Evolutionary conservation across 2,888 invertebrate genomes (phyloP), one percentile per base, ranked within the genome.

Genomic region (Listrodromus nycthemerus): DNA sequence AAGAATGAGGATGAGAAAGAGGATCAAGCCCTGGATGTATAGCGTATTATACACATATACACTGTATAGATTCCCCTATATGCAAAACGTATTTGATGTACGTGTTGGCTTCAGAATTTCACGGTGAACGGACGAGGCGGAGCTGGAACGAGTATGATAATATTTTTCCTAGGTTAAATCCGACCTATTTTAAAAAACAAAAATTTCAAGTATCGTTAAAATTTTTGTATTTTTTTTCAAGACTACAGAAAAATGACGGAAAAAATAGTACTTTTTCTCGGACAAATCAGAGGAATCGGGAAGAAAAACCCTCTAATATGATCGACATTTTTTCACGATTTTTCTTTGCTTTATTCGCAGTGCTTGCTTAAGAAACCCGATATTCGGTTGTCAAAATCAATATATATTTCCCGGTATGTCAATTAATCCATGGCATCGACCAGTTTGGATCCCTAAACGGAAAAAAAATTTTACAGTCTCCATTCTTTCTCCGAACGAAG

Each of bases 1-100:
- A 13, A 45, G 45, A 41, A 21, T 21, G 45, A 24, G 41, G 66
- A 66, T 10, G 66, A 13, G 66, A 66, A 48, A 45, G 45, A 66
- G 37, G 37, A 45, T 66, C 21, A 66, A 33, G 24, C 13, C 16
- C 55, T n/a, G 55, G 24, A 24, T 2, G 21, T 24, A 55, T 52
- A 3, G 21, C 52, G 6, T 10, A 4, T 45, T 45, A 16, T 41
- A 41, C 16, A 41, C 16, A 16, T 45, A 45, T 1, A 16, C 16
- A 16, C 41, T 16, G 41, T 13, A 52, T 21, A 52, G 1, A 21
- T 52, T 2, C 2, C 21, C 52, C 16, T 52, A 8, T 21, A 52
- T 21, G 52, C n/a, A 21, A 52, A 52, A 21, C 52, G 10, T 1
- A 2, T 21, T 52, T 21, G 52, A 21, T 21, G 7, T 7, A 50